phyloP scores from a whole-genome alignment of 1,140 invertebrate species.

The Teleopsis dalmanni region DNA sequence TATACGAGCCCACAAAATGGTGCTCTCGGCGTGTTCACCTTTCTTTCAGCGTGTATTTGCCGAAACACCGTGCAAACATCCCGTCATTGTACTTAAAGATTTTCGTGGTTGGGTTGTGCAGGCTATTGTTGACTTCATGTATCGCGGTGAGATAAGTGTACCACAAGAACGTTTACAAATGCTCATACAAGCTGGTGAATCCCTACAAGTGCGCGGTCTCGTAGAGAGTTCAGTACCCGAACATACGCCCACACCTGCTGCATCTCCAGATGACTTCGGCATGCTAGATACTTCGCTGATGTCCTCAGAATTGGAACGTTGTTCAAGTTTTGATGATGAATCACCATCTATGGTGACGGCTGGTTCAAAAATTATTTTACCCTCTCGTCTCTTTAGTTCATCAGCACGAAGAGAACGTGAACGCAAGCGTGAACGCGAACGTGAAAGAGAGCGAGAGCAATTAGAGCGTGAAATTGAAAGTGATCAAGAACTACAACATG shows the following conservation, averaged over 20 bases:
- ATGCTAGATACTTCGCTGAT: slow-evolving; percentile 31
- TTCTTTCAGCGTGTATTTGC: slow-evolving; percentile 83
- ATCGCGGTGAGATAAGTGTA: slow-evolving; percentile 81
- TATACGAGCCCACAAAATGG: slow-evolving; percentile 80
- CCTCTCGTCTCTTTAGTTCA: slow-evolving; percentile 30
- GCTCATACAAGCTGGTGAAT: slow-evolving; percentile 78
- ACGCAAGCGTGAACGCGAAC: slow-evolving; percentile 27
- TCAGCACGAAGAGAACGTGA: slow-evolving; percentile 41
- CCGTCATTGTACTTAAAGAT: slow-evolving; percentile 84
- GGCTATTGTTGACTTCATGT: slow-evolving; percentile 87
- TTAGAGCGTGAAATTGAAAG: slow-evolving; percentile 16
- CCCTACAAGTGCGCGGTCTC: slow-evolving; percentile 70
- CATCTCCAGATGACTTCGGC: slow-evolving; percentile 51
- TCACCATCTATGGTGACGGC: slow-evolving; percentile 28
- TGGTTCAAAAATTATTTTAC: slow-evolving; percentile 31
- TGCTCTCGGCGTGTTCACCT: slow-evolving; percentile 82
- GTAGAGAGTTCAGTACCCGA: slow-evolving; percentile 61
- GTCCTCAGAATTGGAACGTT: slow-evolving; percentile 17
- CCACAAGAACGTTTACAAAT: slow-evolving; percentile 71
- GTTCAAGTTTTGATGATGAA: slow-evolving; percentile 36
- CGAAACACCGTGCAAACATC: slow-evolving; percentile 88
- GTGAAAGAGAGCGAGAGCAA: slow-evolving; percentile 12
- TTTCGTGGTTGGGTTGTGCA: slow-evolving; percentile 78
- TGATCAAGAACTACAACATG: slow-evolving; percentile 26
- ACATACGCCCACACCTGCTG: slow-evolving; percentile 55